Conservation (phyloP, 1,140 invertebrate genomes). For the Leptopilina clavipes region DNA sequence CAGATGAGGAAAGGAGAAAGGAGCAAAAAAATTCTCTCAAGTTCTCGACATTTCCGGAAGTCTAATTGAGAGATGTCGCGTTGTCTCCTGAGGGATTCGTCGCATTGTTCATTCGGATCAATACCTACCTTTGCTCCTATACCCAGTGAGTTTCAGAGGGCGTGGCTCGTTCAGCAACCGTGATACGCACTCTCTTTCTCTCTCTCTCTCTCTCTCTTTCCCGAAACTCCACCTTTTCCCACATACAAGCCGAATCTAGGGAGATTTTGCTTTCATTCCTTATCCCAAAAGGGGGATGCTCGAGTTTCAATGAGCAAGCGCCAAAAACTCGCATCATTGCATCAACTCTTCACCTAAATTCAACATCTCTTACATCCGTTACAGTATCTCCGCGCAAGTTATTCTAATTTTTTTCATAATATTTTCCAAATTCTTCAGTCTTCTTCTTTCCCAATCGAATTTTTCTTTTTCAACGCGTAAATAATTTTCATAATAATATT, state of each 20-base stretch:
- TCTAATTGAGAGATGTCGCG: conserved; percentile 71
- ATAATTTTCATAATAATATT: too few relatives aligned
- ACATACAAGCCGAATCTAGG: conserved; percentile 52
- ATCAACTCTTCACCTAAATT: not conserved
- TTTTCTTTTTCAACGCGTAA: too few relatives aligned
- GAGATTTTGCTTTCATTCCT: conserved; percentile 58
- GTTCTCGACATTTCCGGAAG: conserved; percentile 38
- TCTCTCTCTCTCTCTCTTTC: too few relatives aligned
- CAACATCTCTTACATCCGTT: not conserved
- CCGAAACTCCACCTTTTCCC: conserved; percentile 61
- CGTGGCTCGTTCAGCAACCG: conserved; percentile 72
- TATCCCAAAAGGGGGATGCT: conserved; percentile 18
- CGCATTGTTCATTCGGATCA: conserved; percentile 73
- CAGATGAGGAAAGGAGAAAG: too few relatives aligned
- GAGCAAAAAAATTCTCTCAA: not conserved
- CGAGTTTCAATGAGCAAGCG: conserved; percentile 40
- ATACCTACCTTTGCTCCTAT: conserved; percentile 70
- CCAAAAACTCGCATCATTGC: conserved; percentile 22
- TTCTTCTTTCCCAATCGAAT: too few relatives aligned
- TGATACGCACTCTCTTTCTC: conserved; percentile 70
- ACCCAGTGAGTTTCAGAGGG: conserved; percentile 70
- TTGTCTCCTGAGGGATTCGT: conserved; percentile 69
- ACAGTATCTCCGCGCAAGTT: too few relatives aligned
- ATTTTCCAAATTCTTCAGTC: too few relatives aligned
- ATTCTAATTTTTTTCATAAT: too few relatives aligned